Conservation (phyloP, 2,797 vertebrate species). For the Sebastiscus albofasciatus region DNA sequence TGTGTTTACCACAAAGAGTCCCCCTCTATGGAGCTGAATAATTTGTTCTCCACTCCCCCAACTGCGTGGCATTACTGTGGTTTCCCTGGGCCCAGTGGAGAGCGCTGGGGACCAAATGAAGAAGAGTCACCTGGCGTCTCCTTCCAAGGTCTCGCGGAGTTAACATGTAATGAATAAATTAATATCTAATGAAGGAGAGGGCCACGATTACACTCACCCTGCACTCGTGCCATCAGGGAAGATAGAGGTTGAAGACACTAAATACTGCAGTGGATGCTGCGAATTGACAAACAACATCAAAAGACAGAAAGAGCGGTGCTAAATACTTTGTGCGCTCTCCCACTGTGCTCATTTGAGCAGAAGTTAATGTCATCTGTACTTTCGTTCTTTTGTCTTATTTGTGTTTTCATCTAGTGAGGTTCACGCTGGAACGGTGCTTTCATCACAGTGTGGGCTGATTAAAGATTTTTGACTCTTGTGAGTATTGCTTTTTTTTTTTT, state of each 20-base stretch:
- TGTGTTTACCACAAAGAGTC: constrained; percentile 80
- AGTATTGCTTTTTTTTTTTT: constrained; percentile 16
- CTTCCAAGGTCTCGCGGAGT: constrained; percentile 81
- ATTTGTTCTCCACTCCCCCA: constrained; percentile 80
- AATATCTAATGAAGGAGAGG: constrained; percentile 83
- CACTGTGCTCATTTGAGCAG: constrained; percentile 72
- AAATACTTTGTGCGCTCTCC: constrained; percentile 72
- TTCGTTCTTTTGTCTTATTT: constrained; percentile 64
- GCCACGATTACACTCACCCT: constrained; percentile 57
- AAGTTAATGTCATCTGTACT: constrained; percentile 74
- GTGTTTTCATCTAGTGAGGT: constrained; percentile 56
- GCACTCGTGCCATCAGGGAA: constrained; percentile 61
- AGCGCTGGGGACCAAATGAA: constrained; percentile 80
- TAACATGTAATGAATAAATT: constrained; percentile 89
- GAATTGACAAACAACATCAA: constrained; percentile 79
- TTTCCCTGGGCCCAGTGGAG: constrained; percentile 76
- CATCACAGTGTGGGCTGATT: constrained; percentile 67
- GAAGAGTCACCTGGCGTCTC: constrained; percentile 82
- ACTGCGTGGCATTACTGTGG: constrained; percentile 80
- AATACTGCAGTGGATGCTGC: constrained; percentile 60
- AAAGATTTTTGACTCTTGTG: constrained; percentile 55
- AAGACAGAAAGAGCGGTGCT: constrained; percentile 67
- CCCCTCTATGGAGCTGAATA: constrained; percentile 78
- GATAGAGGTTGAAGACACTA: constrained; percentile 62
- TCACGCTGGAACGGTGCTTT: constrained; percentile 58